Evolutionary conservation across 1,140 invertebrate genomes (phyloP).

Genomic region (Tetramorium alpestre): DNA sequence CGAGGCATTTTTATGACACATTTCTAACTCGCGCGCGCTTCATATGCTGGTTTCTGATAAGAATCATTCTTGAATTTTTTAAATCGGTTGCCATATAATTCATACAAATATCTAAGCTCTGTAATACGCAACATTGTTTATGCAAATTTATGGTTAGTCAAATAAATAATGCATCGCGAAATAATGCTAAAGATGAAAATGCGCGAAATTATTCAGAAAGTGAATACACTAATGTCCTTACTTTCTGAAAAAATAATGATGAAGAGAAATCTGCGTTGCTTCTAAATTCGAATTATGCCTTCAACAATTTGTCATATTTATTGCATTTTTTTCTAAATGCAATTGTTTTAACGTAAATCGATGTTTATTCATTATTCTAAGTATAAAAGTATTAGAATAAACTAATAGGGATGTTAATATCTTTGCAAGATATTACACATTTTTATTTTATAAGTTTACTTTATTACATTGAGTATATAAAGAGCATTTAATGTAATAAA

Average conservation of each 20-base stretch:
- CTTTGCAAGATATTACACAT: too few species aligned
- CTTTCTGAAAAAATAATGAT: not conserved
- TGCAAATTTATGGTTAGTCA: not conserved
- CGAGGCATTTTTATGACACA: conserved; percentile 9
- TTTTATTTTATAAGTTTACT: too few species aligned
- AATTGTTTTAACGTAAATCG: not conserved
- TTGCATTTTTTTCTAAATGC: not conserved
- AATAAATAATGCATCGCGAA: not conserved
- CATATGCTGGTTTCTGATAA: not conserved
- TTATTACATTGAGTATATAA: too few species aligned
- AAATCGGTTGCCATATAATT: not conserved
- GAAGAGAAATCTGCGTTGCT: not conserved
- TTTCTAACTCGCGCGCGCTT: not conserved
- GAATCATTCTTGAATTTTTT: not conserved
- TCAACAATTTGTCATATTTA: not conserved
- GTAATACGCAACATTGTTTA: not conserved
- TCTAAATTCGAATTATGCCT: not conserved
- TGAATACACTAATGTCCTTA: not conserved
- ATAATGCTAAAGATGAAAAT: not conserved
- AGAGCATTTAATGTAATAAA: too few species aligned
- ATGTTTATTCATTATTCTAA: not conserved
- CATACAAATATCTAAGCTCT: not conserved
- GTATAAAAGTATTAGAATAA: not conserved
- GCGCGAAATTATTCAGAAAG: not conserved
- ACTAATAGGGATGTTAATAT: too few species aligned